Evolutionary conservation across 1,140 invertebrate genomes (phyloP).

Genomic region (Diploscapter pachys): DNA sequence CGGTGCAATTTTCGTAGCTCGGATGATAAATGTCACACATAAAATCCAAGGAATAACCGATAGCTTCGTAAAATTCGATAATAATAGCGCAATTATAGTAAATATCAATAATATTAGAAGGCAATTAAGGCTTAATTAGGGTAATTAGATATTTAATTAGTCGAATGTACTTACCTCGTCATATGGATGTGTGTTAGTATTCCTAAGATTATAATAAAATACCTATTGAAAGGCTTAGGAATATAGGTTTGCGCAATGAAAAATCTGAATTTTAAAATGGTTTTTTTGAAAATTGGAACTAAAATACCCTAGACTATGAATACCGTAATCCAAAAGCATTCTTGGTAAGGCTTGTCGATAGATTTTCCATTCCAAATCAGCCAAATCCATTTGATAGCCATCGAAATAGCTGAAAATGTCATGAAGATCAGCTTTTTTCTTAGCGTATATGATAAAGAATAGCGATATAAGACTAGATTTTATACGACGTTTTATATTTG

Average conservation of each 20-base stretch:
- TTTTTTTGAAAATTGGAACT: background rate
- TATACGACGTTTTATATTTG: too few species aligned
- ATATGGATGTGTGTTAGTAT: slow-evolving; percentile 21
- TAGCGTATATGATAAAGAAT: too few species aligned
- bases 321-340: slow-evolving; percentile 9
- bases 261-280: background rate
- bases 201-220: slow-evolving; percentile 10
- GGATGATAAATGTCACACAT: slow-evolving; percentile 31
- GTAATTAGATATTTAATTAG: slow-evolving; percentile 10
- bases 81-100: background rate
- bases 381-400: slow-evolving; percentile 24
- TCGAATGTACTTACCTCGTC: slow-evolving; percentile 12
- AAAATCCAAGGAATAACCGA: slow-evolving; percentile 31
- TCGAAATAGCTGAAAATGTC: slow-evolving; percentile 32
- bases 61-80: too few species aligned
- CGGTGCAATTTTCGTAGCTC: slow-evolving; percentile 26
- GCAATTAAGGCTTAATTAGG: slow-evolving; percentile 18
- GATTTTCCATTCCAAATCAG: slow-evolving; percentile 35
- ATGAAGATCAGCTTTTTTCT: background rate
- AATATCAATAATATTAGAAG: slow-evolving; percentile 20
- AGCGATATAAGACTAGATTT: too few species aligned
- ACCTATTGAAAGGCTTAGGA: slow-evolving; percentile 5
- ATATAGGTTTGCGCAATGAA: background rate
- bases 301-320: slow-evolving; percentile 12
- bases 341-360: slow-evolving; percentile 25